These are phyloP conservation scores for Heterotilapia buettikoferi DNA, from an alignment of 2,113 vertebrate species.

Conservation along the genomic window DNA sequence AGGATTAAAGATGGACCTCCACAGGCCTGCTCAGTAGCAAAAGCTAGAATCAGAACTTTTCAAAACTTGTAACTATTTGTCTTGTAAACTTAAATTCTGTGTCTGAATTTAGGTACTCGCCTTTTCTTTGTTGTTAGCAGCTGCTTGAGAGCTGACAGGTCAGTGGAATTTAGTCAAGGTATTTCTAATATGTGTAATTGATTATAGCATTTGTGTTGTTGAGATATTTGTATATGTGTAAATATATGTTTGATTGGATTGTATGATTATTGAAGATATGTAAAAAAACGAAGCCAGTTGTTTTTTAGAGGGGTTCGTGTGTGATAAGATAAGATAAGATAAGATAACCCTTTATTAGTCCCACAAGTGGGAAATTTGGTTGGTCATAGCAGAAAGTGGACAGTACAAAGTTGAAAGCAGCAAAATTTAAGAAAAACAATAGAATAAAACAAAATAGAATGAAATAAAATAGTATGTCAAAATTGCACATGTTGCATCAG, in stretches of 20 bases:
- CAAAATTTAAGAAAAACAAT: neutral
- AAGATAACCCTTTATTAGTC: neutral
- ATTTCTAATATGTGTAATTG: neutral
- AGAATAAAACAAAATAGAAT: neutral
- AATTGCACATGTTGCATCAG: neutral
- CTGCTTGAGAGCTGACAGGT: neutral
- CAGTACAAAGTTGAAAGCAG: neutral
- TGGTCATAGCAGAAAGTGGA: neutral
- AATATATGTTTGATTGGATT: neutral
- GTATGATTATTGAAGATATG: neutral
- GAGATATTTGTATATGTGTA: neutral
- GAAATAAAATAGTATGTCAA: neutral
- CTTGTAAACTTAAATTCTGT: neutral
- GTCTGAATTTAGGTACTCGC: neutral
- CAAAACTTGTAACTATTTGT: neutral
- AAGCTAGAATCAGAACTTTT: neutral
- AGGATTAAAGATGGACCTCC: neutral
- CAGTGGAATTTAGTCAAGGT: neutral
- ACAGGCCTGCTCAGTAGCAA: too few species aligned
- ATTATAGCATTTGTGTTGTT: neutral
- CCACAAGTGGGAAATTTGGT: neutral
- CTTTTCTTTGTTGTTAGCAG: neutral
- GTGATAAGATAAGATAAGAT: neutral
- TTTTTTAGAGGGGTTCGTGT: neutral
- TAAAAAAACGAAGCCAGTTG: neutral